Conservation (phyloP, 2,888 invertebrate species). For the Drosophila monieri region DNA sequence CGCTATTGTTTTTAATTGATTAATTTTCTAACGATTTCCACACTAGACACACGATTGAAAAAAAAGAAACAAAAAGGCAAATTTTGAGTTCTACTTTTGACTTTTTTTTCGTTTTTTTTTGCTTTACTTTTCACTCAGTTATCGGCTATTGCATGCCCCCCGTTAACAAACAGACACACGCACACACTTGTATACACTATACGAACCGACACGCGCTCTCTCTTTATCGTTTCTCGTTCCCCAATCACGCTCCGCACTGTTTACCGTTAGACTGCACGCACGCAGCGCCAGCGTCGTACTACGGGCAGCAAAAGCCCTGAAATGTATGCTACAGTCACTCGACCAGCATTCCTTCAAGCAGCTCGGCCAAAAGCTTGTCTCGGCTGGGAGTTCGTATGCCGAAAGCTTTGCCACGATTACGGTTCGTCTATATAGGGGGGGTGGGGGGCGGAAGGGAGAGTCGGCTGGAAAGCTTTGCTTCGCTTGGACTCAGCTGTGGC, state of each 20-base stretch:
- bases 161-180: background rate
- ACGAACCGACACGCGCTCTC: slow-evolving; percentile 10
- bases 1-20: slow-evolving; percentile 54
- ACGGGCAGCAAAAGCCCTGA: slow-evolving; percentile 45
- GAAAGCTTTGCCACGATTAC: slow-evolving; percentile 16
- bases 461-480: slow-evolving; percentile 15
- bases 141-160: background rate
- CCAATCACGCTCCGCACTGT: slow-evolving; percentile 23
- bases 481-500: slow-evolving; percentile 42
- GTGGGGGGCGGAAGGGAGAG: too few relatives aligned
- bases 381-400: background rate
- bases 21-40: slow-evolving; percentile 64
- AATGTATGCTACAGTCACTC: slow-evolving; percentile 57
- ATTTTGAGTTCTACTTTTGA: slow-evolving; percentile 11
- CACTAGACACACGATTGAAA: slow-evolving; percentile 33
- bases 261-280: slow-evolving; percentile 71
- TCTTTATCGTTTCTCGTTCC: slow-evolving; percentile 7
- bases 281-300: slow-evolving; percentile 78
- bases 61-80: slow-evolving; percentile 29
- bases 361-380: slow-evolving; percentile 17
- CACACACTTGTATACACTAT: background rate
- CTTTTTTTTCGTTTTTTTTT: slow-evolving; percentile 18
- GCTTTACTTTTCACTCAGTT: slow-evolving; percentile 12
- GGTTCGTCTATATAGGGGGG: background rate
- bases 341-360: slow-evolving; percentile 10